phyloP scores from a whole-genome alignment of 2,888 invertebrate species.

The Nephrotoma guestfalica region DNA sequence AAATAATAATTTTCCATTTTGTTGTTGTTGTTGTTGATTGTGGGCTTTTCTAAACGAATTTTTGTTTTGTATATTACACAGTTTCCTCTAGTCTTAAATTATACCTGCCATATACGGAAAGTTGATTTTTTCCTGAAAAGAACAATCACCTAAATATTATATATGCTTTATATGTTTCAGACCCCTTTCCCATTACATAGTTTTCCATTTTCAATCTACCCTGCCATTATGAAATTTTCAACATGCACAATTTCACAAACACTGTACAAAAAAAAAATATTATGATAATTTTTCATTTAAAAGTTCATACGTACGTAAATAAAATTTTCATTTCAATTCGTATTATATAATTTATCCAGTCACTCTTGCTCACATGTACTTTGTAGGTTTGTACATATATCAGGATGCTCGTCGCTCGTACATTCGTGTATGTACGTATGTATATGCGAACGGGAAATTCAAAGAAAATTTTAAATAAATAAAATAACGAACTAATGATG shows the following conservation, averaged over 20 bases:
- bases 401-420: neutral
- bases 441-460: neutral
- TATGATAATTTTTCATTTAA: neutral
- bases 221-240: neutral
- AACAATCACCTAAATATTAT: neutral
- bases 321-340: neutral
- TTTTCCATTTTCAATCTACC: neutral
- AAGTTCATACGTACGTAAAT: neutral
- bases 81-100: neutral
- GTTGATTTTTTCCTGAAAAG: neutral
- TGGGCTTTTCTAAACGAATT: neutral
- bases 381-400: no score
- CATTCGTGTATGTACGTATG: neutral
- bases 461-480: neutral
- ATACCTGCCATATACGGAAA: neutral
- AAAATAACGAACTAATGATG: neutral
- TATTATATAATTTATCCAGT: no score
- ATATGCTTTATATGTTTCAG: neutral
- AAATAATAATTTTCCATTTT: neutral
- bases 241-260: neutral
- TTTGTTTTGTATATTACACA: neutral
- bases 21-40: neutral
- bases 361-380: no score
- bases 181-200: neutral
- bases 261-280: neutral